Conservation (phyloP, 2,113 vertebrate genomes). For the Orcinus orca region DNA sequence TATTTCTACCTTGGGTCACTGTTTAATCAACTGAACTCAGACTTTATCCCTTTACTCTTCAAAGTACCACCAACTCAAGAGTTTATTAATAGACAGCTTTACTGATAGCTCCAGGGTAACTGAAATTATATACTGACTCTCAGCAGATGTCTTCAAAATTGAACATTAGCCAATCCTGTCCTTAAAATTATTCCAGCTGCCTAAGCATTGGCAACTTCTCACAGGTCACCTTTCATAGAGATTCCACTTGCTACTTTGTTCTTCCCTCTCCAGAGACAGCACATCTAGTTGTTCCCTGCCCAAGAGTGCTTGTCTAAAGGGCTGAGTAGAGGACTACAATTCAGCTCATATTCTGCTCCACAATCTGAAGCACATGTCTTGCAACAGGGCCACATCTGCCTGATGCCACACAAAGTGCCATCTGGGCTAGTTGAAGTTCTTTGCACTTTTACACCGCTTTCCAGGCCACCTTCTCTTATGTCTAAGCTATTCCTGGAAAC, state of each 20-base stretch:
- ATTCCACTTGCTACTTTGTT: background rate
- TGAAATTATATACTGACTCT: slow-evolving; percentile 1
- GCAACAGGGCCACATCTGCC: background rate
- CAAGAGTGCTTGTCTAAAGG: background rate
- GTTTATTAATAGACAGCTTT: background rate
- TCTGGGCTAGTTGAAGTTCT: background rate
- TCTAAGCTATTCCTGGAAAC: background rate
- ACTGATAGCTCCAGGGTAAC: background rate
- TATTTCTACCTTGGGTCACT: background rate
- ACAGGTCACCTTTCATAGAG: background rate
- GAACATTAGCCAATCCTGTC: background rate
- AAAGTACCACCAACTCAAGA: background rate
- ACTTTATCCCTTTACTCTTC: background rate
- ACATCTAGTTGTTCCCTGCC: background rate
- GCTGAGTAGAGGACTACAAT: background rate
- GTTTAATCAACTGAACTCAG: background rate
- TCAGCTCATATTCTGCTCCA: background rate
- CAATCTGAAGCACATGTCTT: background rate
- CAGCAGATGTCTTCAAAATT: background rate
- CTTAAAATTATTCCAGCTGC: background rate
- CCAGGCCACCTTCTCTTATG: background rate
- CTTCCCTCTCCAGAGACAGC: background rate
- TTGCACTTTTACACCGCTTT: background rate
- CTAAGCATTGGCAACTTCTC: background rate
- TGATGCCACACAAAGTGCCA: background rate